Evolutionary conservation across 2,888 invertebrate genomes (phyloP).

Genomic region (Epinotia nisella): DNA sequence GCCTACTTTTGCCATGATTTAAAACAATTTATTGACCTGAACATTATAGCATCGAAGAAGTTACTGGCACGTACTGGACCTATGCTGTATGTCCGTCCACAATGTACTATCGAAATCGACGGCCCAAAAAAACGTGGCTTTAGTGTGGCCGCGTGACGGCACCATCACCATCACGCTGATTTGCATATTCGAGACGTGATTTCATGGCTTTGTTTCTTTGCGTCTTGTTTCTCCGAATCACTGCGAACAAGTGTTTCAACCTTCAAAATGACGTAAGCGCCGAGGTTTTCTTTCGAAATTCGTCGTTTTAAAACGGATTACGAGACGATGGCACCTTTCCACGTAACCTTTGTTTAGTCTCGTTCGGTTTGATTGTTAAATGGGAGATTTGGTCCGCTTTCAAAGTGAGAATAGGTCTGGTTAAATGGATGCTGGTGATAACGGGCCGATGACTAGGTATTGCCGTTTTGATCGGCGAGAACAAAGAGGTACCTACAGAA

Average conservation of each 20-base stretch:
- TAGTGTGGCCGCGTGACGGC: slow-evolving; percentile 56
- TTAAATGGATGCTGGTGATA: slow-evolving; percentile 27
- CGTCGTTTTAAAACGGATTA: background rate
- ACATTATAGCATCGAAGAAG: no score
- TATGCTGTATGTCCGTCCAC: background rate
- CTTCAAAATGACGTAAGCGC: slow-evolving; percentile 45
- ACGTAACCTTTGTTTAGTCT: slow-evolving; percentile 36
- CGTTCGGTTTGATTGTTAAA: slow-evolving; percentile 31
- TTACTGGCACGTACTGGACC: no score
- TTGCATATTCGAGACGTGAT: slow-evolving; percentile 68
- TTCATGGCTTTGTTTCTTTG: slow-evolving; percentile 65
- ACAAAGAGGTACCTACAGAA: background rate
- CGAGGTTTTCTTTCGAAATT: background rate
- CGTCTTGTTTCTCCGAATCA: slow-evolving; percentile 60
- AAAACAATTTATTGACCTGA: no score
- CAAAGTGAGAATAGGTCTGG: slow-evolving; percentile 35
- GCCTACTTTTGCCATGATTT: no score
- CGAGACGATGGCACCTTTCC: slow-evolving; percentile 14
- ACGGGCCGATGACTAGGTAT: slow-evolving; percentile 17
- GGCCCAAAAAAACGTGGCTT: no score
- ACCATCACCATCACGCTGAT: slow-evolving; percentile 68
- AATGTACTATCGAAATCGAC: background rate
- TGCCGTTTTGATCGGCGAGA: slow-evolving; percentile 8
- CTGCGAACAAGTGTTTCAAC: slow-evolving; percentile 58
- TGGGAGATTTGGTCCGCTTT: slow-evolving; percentile 39